Base-by-base conservation (phyloP, 2,797 vertebrate species). In the Atherinosoma microstoma region DNA sequence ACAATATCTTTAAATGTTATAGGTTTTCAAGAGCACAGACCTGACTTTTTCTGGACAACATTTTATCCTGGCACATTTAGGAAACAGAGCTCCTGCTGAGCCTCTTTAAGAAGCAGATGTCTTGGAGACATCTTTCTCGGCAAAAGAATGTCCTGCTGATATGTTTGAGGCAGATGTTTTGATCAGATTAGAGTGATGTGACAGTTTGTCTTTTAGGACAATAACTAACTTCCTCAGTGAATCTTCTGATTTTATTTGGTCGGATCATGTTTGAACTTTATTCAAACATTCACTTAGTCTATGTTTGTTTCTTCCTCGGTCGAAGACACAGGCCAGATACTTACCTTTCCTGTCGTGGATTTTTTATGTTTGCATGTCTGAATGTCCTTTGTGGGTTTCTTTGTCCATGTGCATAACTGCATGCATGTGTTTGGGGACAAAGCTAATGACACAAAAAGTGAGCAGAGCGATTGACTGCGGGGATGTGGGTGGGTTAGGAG, bases 81-180 rank as follows among this genome's bases (percentile, higher is more conserved):
- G 47, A 66, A 78, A 63, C 49, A 11, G 34, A 42, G 73, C 54
- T 61, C 53, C 24, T 30, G 22, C 40, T 42, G 56, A 70, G 61
- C 15, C 45, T 53, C 73, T 76, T 84, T 60, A 76, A 82, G 73
- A 59, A 79, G 70, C 83, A 78, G 70, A 80, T 79, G 74, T 87
- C 53, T 27, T 2, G 20, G 65, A 73, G 63, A 69, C 73, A 36
- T 72, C 65, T 80, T 67, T 73, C 34, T 58, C 79, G 70, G 82
- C 62, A 36, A 29, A 32, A 15, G 58, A 70, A 38, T 54, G 59
- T 58, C 65, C 13, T 32, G 29, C 58, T 82, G 66, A 78, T 87
- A 83, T 73, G 80, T 76, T 60, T 35, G 36, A 60, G 67, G 22
- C 70, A 64, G 67, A 80, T 58, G 64, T 22, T 78, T 54, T 58